Conservation (phyloP, 1,140 invertebrate species). For the Holotrichia oblita region DNA sequence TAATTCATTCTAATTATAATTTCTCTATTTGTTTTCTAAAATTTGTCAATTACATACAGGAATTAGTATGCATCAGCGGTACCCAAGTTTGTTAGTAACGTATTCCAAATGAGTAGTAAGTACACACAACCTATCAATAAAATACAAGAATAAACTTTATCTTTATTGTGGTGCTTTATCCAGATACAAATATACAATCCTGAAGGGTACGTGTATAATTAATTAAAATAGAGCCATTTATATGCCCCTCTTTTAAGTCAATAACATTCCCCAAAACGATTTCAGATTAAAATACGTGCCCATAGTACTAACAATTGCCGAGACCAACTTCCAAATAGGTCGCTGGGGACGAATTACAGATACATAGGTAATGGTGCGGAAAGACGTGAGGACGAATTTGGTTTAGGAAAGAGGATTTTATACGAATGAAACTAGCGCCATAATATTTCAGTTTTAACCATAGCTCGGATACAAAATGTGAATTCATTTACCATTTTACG, state of each 20-base stretch:
- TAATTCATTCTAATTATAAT: too few relatives aligned
- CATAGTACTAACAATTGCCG: conserved; percentile 23
- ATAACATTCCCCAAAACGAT: conserved; percentile 19
- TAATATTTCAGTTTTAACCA: too few relatives aligned
- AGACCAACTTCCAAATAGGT: conserved; percentile 14
- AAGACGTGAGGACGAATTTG: background rate
- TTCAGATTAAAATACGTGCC: conserved; percentile 26
- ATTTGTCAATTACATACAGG: too few relatives aligned
- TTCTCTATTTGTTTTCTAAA: too few relatives aligned
- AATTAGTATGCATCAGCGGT: too few relatives aligned
- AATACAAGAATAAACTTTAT: conserved; percentile 30
- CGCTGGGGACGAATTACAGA: conserved; percentile 15
- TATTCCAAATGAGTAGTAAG: too few relatives aligned
- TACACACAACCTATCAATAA: background rate
- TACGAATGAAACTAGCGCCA: too few relatives aligned
- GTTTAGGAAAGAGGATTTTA: background rate
- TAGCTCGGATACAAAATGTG: too few relatives aligned
- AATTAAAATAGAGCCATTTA: conserved; percentile 35
- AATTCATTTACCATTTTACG: too few relatives aligned
- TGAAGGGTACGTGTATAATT: background rate
- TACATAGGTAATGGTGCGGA: conserved; percentile 22
- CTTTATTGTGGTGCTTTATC: background rate
- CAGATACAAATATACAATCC: background rate
- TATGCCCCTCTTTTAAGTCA: conserved; percentile 30
- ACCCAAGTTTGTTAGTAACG: too few relatives aligned